phyloP scores from a whole-genome alignment of 1,140 invertebrate species.

The Doryteuthis pealeii region DNA sequence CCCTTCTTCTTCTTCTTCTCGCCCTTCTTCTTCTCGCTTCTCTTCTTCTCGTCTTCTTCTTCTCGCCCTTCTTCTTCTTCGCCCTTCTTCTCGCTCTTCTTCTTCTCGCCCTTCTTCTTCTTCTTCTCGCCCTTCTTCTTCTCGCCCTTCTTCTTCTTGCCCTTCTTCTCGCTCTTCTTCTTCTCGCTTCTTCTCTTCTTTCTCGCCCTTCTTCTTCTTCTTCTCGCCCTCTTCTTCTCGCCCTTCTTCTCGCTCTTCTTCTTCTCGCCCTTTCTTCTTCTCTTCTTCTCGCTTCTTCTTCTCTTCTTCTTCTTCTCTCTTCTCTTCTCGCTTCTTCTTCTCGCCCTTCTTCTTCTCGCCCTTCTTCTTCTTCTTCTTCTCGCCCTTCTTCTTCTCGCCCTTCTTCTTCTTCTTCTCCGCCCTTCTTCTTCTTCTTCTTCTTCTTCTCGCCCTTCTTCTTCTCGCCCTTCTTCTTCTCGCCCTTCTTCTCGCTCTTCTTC shows the following conservation, averaged over 20 bases:
- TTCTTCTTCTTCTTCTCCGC: no score
- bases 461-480: not conserved
- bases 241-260: not conserved
- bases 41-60: no score
- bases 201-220: slow-evolving; percentile 6
- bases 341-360: not conserved
- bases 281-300: no score
- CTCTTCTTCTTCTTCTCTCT: no score
- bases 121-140: slow-evolving; percentile 8
- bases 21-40: no score
- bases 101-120: not conserved
- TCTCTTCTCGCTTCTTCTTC: no score
- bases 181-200: no score
- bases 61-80: slow-evolving; percentile 10
- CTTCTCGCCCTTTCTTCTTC: no score
- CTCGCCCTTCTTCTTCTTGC: no score
- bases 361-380: not conserved
- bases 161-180: slow-evolving; percentile 5
- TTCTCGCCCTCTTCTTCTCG: not conserved
- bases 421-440: not conserved
- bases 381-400: no score
- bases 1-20: not conserved
- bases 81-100: slow-evolving; percentile 5
- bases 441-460: not conserved
- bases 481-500: not conserved